Conservation (phyloP, 1,140 invertebrate species). For the Eulimnadia texana region DNA sequence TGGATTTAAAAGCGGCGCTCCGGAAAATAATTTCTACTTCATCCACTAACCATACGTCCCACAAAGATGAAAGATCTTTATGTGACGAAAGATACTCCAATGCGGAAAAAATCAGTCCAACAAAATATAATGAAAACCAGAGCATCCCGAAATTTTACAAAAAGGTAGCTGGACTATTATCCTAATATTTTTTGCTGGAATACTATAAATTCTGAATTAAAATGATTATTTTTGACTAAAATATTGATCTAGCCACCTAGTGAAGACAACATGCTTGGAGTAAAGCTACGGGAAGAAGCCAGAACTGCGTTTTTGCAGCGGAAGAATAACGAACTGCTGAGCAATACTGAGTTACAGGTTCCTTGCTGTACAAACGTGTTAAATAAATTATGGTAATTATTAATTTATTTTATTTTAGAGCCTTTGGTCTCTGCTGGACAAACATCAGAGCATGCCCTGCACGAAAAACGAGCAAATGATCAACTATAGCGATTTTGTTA, state of each 20-base stretch:
- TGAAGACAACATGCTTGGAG: slow-evolving; percentile 54
- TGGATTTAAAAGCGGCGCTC: neutral
- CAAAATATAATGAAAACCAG: neutral
- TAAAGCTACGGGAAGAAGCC: slow-evolving; percentile 74
- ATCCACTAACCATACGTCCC: too few species aligned
- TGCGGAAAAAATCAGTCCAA: too few species aligned
- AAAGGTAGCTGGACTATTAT: slow-evolving; percentile 30
- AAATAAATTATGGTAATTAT: neutral
- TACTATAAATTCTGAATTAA: too few species aligned
- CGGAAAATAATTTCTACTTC: too few species aligned
- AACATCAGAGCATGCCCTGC: slow-evolving; percentile 53
- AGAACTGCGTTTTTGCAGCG: slow-evolving; percentile 69
- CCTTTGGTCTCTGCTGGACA: slow-evolving; percentile 66
- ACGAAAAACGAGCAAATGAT: slow-evolving; percentile 65
- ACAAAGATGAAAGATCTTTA: too few species aligned
- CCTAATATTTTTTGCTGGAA: neutral
- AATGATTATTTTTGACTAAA: too few species aligned
- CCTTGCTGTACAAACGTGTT: slow-evolving; percentile 1
- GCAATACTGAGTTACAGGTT: slow-evolving; percentile 72
- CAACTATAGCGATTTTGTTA: slow-evolving; percentile 68
- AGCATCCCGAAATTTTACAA: slow-evolving; percentile 62
- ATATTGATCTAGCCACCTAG: slow-evolving; percentile 54
- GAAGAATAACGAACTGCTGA: slow-evolving; percentile 61
- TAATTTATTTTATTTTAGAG: slow-evolving; percentile 29
- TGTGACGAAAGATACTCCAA: too few species aligned